Conservation (phyloP, 2,888 invertebrate species). For the Serripes groenlandicus region DNA sequence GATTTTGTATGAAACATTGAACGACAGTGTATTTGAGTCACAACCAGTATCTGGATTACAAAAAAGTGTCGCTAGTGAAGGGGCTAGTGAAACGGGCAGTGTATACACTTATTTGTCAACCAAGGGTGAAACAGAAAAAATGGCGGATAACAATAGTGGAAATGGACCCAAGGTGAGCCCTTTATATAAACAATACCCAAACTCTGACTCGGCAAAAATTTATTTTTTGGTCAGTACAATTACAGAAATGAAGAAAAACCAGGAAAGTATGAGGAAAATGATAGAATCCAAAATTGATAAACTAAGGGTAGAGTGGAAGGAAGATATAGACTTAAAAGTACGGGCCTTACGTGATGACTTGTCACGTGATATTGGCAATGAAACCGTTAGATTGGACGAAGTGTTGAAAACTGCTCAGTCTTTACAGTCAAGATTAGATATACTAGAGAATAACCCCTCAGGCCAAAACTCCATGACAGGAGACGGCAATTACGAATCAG, state of each 20-base stretch:
- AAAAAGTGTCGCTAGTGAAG: neutral
- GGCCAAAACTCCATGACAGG: too few species aligned
- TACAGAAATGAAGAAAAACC: slow-evolving; percentile 9
- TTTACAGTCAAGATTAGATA: slow-evolving; percentile 9
- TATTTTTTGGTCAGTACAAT: neutral
- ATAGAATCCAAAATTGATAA: slow-evolving; percentile 26
- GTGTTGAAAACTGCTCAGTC: slow-evolving; percentile 32
- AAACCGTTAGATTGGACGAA: slow-evolving; percentile 13
- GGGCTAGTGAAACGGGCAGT: neutral
- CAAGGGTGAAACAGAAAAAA: neutral
- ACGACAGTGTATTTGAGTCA: slow-evolving; percentile 15
- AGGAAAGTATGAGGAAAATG: slow-evolving; percentile 25
- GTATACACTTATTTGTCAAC: neutral
- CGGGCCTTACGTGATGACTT: slow-evolving; percentile 17
- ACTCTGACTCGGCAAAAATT: slow-evolving; percentile 23
- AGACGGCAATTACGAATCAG: neutral
- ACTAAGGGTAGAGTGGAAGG: slow-evolving; percentile 12
- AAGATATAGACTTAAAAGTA: slow-evolving; percentile 15
- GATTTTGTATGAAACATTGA: neutral
- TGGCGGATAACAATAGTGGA: neutral
- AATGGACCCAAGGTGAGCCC: neutral
- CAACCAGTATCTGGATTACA: neutral
- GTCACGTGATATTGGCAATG: slow-evolving; percentile 15
- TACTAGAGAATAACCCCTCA: slow-evolving; percentile 6
- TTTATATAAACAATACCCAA: neutral